Base-by-base conservation (phyloP, 1,140 invertebrate species). In the Drosophila nigrodunni region DNA sequence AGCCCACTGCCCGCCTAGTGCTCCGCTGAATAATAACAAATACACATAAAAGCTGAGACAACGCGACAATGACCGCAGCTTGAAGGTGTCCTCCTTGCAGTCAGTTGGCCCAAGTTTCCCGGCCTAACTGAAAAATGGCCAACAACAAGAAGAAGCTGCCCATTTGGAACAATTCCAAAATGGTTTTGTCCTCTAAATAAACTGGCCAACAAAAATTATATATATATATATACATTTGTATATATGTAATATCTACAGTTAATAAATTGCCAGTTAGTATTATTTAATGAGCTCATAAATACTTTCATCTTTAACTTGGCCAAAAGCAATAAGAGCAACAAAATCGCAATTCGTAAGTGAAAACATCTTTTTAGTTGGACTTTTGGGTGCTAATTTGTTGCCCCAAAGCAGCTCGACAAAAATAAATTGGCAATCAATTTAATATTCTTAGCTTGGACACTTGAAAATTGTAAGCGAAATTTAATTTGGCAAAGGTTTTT, bases 31-130 rank as follows among this genome's bases (percentile, higher is more conserved):
- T 13, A 44, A 37, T 11, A 62, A 76, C 25, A 72, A 46, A 37
- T 54, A 54, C 50, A 39, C 35, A 54, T 52, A 62, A 47, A 60
- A 50, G 54, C 11, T 15, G 18, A 18, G 37, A 46, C 44, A 60
- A 35, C 13, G 62, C 60, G 39, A 72, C 41, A 58, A 41, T 52
- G 69, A 65, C 60, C 61, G 25, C 69, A 65, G 57, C 52, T 13
- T 47, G 34, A 57, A 65, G 52, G 69, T 66, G 61, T 66, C 43
- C 61, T 57, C 41, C 11, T 13, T 43, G 11, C 41, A 13, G 11
- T 7, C 13, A 13, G 41, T 43, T 30, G 3, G 41, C 11, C 11
- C 11, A 43, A 43, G 41, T 49, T 54, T 30, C 30, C 7, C 30
- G 35, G 34, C 55, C 21, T 64, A 21, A 13, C 49, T 65, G 62